Conservation (phyloP, 2,888 invertebrate genomes). For the Napeogenes sylphis region DNA sequence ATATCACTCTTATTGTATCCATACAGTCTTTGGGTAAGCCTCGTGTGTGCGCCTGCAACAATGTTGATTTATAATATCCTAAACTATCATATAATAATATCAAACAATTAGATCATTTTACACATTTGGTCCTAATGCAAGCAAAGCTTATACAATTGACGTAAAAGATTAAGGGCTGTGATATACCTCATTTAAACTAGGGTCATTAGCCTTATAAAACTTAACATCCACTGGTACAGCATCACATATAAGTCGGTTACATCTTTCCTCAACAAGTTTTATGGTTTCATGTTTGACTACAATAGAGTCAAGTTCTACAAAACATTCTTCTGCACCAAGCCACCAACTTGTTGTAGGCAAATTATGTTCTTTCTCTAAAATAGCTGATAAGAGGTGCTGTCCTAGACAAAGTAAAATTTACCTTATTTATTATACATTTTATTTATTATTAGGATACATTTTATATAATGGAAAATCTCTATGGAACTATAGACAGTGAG, state of each 20-base stretch:
- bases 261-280: conserved; percentile 75
- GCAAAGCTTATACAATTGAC: neutral
- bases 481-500: too few species aligned
- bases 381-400: conserved; percentile 89
- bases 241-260: conserved; percentile 83
- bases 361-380: conserved; percentile 83
- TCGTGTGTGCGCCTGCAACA: conserved; percentile 79
- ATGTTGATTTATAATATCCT: neutral
- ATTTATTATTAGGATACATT: too few species aligned
- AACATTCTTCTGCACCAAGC: conserved; percentile 85
- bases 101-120: too few species aligned
- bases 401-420: conserved; percentile 60
- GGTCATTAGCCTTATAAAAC: conserved; percentile 79
- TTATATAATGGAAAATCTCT: too few species aligned
- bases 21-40: conserved; percentile 89
- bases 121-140: neutral
- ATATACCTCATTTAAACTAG: conserved; percentile 70
- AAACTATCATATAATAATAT: neutral
- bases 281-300: conserved; percentile 74
- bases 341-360: conserved; percentile 89
- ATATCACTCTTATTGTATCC: conserved; percentile 85
- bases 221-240: conserved; percentile 81
- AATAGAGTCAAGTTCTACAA: conserved; percentile 82
- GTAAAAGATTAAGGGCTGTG: conserved; percentile 3
- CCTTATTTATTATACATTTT: too few species aligned